Evolutionary conservation across 2,888 invertebrate genomes (phyloP).

Genomic region (Xestia ashworthii): DNA sequence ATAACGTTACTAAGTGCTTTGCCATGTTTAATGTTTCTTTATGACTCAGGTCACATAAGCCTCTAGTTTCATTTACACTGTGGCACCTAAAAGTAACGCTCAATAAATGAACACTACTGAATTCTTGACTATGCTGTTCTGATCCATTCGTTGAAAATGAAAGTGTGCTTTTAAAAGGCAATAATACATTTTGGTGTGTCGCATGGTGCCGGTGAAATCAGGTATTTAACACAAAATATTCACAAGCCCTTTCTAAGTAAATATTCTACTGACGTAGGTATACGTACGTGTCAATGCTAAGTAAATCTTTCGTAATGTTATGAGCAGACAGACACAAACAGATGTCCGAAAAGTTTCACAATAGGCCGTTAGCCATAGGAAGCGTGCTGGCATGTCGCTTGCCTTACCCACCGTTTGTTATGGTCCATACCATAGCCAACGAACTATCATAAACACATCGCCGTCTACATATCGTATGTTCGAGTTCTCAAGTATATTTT

Average conservation of each 20-base stretch:
- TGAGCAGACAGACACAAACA: slow-evolving; percentile 60
- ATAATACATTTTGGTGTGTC: not conserved
- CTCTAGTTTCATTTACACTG: not conserved
- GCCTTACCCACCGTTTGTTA: slow-evolving; percentile 23
- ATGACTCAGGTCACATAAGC: slow-evolving; percentile 3
- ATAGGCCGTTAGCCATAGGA: slow-evolving; percentile 76
- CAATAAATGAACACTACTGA: not conserved
- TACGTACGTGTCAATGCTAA: slow-evolving; percentile 58
- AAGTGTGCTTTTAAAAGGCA: not conserved
- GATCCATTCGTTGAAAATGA: not conserved
- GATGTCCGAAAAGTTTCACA: slow-evolving; percentile 73
- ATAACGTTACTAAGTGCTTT: slow-evolving; percentile 2
- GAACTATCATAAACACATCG: slow-evolving; percentile 32
- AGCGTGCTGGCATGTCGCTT: slow-evolving; percentile 73
- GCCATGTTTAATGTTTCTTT: not conserved
- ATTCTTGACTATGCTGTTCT: not conserved
- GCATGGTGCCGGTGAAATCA: not conserved
- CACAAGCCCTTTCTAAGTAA: slow-evolving; percentile 48
- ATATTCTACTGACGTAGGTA: slow-evolving; percentile 34
- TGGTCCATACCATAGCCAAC: slow-evolving; percentile 26
- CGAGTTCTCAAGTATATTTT: slow-evolving; percentile 22
- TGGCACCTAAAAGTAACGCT: not conserved
- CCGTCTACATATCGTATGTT: slow-evolving; percentile 3
- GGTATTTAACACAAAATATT: slow-evolving; percentile 27
- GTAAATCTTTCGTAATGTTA: slow-evolving; percentile 61